Evolutionary conservation across 2,113 vertebrate species (phyloP), one percentile per base, ranked within the genome.

Genomic region (Shinisaurus crocodilurus): DNA sequence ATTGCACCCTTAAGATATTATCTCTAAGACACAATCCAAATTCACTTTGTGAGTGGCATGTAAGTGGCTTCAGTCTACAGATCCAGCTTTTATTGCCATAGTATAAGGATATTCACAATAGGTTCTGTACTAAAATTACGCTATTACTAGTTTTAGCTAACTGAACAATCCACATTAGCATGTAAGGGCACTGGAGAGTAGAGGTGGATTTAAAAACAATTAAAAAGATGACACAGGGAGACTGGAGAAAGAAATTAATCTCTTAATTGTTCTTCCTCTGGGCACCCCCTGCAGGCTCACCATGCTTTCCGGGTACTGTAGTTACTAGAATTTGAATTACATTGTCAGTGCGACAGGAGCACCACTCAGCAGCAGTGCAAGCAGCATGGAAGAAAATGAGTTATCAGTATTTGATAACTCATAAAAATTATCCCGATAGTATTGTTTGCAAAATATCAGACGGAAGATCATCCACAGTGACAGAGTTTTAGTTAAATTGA

Each of bases 151-250:
- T 70, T 88, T 57, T 88, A 57, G 34, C 48, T 60, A 88, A 82
- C n/a, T 54, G 48, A 81, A 82, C 45, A 88, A 40, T 57, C 45
- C 67, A 57, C 34, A 43, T 82, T 82, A 88, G 77, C 54, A 70
- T 88, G 65, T 82, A 57, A 72, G 82, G 27, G 25, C 48, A 20
- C 65, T 82, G 45, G 67, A 88, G 87, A 88, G 65, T 79, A 72
- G 34, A 82, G 87, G 76, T 82, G n/a, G n/a, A 70, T 88, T 82
- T 72, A 57, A 88, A 88, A 88, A 88, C 34, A 81, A 88, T 81
- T 88, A 70, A 88, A 88, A 69, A 37, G 65, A 82, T 88, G 77
- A 82, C 65, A 70, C 25, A 88, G 87, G 87, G 77, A 88, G 63
- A 81, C 65, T 37, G 48, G 34, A n/a, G 77, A 88, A 76, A 70